These are phyloP conservation scores for Patella caerulea DNA, from an alignment of 2,888 invertebrate species.

Conservation along the genomic window DNA sequence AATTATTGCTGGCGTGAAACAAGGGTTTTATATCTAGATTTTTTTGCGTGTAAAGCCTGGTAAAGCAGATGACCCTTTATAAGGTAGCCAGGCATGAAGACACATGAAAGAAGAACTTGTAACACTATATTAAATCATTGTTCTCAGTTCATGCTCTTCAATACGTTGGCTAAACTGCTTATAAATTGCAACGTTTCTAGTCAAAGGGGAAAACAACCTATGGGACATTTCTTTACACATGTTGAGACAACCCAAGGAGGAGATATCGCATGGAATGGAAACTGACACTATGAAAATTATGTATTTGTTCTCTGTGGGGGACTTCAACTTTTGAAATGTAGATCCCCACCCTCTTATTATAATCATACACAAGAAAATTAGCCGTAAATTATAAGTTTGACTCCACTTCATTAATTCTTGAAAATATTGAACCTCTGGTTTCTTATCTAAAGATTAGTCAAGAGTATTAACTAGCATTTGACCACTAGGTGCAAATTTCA, in stretches of 20 bases:
- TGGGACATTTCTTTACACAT: conserved; percentile 3
- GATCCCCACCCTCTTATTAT: conserved; percentile 6
- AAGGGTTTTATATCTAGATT: conserved; percentile 14
- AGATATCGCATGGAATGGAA: background rate
- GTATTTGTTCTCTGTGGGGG: background rate
- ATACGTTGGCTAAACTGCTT: conserved; percentile 19
- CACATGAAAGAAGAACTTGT: conserved; percentile 17
- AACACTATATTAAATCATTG: conserved; percentile 24
- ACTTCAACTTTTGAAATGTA: background rate
- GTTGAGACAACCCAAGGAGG: conserved; percentile 2
- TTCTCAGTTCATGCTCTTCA: conserved; percentile 20
- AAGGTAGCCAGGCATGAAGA: conserved; percentile 23
- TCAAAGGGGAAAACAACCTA: conserved; percentile 13
- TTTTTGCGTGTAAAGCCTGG: conserved; percentile 16
- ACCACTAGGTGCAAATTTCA: too few relatives aligned
- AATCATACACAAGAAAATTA: background rate
- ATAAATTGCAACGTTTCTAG: conserved; percentile 21
- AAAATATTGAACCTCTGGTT: too few relatives aligned
- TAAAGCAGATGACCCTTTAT: conserved; percentile 24
- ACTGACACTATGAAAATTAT: conserved; percentile 12
- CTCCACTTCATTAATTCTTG: too few relatives aligned
- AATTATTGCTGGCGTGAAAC: conserved; percentile 11
- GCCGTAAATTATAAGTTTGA: background rate
- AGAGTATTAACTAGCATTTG: too few relatives aligned
- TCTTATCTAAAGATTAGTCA: too few relatives aligned